Conservation (phyloP, 2,113 vertebrate species). For the Chionis minor region DNA sequence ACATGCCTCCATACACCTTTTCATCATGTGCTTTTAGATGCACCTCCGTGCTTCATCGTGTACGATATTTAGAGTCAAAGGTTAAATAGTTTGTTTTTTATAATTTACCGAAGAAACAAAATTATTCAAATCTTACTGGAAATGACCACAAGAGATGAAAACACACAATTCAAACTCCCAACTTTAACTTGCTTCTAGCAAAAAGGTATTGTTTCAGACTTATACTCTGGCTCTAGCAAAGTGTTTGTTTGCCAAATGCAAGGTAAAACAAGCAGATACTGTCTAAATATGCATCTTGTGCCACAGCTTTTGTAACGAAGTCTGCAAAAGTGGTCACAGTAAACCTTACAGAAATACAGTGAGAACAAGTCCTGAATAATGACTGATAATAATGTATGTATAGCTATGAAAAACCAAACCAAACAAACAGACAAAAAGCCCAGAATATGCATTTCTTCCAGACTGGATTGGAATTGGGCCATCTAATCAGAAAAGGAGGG, state of each 20-base stretch:
- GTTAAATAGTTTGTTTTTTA: neutral
- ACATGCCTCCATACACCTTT: fast-evolving
- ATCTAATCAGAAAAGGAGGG: neutral
- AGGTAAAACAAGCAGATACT: neutral
- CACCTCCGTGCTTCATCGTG: neutral
- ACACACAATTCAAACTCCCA: neutral
- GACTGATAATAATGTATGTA: neutral
- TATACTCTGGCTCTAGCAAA: neutral
- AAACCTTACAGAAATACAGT: neutral
- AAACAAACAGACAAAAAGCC: neutral
- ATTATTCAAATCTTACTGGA: neutral
- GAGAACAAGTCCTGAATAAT: neutral
- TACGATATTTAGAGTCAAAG: neutral
- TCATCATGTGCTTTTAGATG: neutral
- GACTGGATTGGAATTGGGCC: neutral
- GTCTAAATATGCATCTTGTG: neutral
- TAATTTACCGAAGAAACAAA: neutral
- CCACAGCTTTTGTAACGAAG: neutral
- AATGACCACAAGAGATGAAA: neutral
- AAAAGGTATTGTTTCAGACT: neutral
- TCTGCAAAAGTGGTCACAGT: neutral
- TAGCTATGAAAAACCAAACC: neutral
- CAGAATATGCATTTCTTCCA: neutral
- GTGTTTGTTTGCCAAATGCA: fast-evolving
- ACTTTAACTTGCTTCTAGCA: neutral